Evolutionary conservation across 2,888 invertebrate species (phyloP).

Genomic region (Neelides folsomi): DNA sequence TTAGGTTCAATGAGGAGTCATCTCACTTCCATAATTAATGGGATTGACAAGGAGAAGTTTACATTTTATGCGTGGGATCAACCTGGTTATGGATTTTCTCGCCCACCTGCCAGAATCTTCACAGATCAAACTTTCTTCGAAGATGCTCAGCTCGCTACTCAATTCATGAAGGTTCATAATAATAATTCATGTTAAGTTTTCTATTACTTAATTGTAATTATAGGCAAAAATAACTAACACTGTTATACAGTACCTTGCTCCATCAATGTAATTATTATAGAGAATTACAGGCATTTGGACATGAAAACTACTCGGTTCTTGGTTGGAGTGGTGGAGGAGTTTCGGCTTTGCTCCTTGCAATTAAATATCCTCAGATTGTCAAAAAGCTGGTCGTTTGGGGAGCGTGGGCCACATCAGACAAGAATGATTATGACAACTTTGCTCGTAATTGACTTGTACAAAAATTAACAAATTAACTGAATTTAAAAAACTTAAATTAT

Average conservation of each 20-base stretch:
- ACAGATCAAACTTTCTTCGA: conserved; percentile 35
- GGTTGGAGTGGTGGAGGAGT: conserved; percentile 42
- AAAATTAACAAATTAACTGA: no score
- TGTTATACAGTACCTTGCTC: not conserved
- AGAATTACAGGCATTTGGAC: no score
- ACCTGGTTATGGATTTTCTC: conserved; percentile 39
- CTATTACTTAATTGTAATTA: not conserved
- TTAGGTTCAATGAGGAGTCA: no score
- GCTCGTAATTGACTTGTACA: no score
- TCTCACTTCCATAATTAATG: no score
- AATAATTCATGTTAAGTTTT: conserved; percentile 3
- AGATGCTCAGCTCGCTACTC: conserved; percentile 38
- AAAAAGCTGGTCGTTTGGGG: conserved; percentile 36
- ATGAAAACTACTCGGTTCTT: conserved; percentile 28
- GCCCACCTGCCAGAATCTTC: conserved; percentile 38
- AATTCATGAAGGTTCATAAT: conserved; percentile 35
- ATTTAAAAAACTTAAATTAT: no score
- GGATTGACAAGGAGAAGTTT: conserved; percentile 44
- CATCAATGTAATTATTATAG: no score
- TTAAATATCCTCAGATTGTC: conserved; percentile 36
- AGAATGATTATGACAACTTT: no score
- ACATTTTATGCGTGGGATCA: conserved; percentile 60
- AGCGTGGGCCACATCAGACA: not conserved
- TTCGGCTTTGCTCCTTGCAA: conserved; percentile 38
- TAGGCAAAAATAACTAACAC: not conserved